phyloP scores from a whole-genome alignment of 2,888 invertebrate species.

The Tetramorium bicarinatum region DNA sequence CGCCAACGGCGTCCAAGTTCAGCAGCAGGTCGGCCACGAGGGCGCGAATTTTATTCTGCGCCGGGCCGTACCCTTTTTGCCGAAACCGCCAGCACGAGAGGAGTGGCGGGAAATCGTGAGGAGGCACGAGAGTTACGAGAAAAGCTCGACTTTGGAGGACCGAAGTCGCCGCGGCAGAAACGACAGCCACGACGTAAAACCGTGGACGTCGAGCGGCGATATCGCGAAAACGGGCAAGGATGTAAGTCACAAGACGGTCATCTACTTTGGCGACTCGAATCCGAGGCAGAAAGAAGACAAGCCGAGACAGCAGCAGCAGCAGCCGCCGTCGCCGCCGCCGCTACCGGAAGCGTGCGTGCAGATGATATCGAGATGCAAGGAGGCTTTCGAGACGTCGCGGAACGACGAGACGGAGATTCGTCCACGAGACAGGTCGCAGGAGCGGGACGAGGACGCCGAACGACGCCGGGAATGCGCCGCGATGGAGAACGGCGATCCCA shows the following conservation, averaged over 20 bases:
- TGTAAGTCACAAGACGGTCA: slow-evolving; percentile 90
- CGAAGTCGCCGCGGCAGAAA: slow-evolving; percentile 33
- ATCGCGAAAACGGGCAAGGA: slow-evolving; percentile 62
- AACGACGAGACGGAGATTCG: not conserved
- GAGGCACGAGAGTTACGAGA: slow-evolving; percentile 76
- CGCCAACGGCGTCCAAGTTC: slow-evolving; percentile 50
- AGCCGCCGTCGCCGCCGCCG: not conserved
- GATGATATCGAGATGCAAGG: slow-evolving; percentile 3
- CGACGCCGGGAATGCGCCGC: slow-evolving; percentile 12
- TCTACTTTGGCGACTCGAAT: slow-evolving; percentile 91
- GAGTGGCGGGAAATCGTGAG: slow-evolving; percentile 78
- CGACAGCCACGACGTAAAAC: not conserved
- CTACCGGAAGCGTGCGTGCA: slow-evolving; percentile 18
- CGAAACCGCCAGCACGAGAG: slow-evolving; percentile 75
- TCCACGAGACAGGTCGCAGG: not conserved
- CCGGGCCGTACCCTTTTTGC: slow-evolving; percentile 82
- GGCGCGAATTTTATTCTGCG: slow-evolving; percentile 87
- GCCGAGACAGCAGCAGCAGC: slow-evolving; percentile 6
- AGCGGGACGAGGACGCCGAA: slow-evolving; percentile 31
- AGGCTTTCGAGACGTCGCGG: slow-evolving; percentile 19
- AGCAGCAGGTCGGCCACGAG: slow-evolving; percentile 77
- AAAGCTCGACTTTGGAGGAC: slow-evolving; percentile 77
- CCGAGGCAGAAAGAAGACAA: slow-evolving; percentile 81
- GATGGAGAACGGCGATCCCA: slow-evolving; percentile 66
- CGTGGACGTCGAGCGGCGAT: not conserved